These are phyloP conservation scores for Neosilurus mollespiculum DNA, from an alignment of 2,797 vertebrate species.

Conservation along the genomic window DNA sequence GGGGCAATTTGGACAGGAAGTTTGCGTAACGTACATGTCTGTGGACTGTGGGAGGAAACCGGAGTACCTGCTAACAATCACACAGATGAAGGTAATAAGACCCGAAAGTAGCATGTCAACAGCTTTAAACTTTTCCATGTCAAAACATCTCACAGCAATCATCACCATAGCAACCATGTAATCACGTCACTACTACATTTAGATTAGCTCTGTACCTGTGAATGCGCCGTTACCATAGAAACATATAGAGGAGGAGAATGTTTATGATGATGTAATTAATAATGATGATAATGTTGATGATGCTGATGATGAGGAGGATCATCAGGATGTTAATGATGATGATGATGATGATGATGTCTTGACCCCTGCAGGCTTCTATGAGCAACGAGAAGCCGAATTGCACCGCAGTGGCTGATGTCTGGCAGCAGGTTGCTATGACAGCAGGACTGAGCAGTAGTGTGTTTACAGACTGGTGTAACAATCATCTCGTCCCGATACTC, in stretches of 20 bases:
- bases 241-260: background rate
- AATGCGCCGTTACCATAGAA: background rate
- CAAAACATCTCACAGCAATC: background rate
- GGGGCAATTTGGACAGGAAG: too few relatives aligned
- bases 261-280: background rate
- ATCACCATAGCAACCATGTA: background rate
- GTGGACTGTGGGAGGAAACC: too few relatives aligned
- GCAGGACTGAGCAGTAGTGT: conserved; percentile 53
- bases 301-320: background rate
- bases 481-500: conserved; percentile 61
- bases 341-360: background rate
- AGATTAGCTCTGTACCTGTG: background rate
- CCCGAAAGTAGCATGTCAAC: too few relatives aligned
- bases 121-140: background rate
- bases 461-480: conserved; percentile 67
- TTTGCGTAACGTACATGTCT: too few relatives aligned
- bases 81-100: too few relatives aligned
- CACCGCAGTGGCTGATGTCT: conserved; percentile 56
- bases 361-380: conserved; percentile 60
- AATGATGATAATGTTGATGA: background rate
- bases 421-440: conserved; percentile 62
- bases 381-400: conserved; percentile 62
- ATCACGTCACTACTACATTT: background rate
- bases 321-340: background rate
- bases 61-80: too few relatives aligned